Conservation (phyloP, 2,888 invertebrate genomes). For the Thecocarcelia acutangulata region DNA sequence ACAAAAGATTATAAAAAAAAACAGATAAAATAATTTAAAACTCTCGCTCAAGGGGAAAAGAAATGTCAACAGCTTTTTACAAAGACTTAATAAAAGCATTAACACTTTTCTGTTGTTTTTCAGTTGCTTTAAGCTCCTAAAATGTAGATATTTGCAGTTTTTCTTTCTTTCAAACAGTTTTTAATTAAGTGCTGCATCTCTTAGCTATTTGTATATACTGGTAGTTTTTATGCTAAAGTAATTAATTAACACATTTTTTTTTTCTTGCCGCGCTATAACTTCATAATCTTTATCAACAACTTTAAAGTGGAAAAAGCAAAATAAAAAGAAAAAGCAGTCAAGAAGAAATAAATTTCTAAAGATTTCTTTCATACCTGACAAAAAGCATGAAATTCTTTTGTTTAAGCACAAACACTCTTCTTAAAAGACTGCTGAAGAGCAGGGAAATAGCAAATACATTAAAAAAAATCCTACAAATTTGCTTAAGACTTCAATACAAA, state of each 20-base stretch:
- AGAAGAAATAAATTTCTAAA: slow-evolving; percentile 39
- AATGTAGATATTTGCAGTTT: slow-evolving; percentile 1
- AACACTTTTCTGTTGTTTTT: slow-evolving; percentile 20
- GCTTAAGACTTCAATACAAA: no score
- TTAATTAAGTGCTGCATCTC: slow-evolving; percentile 40
- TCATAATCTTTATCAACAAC: slow-evolving; percentile 6
- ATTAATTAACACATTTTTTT: slow-evolving; percentile 56
- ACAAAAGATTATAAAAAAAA: slow-evolving; percentile 9
- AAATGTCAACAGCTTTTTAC: slow-evolving; percentile 5
- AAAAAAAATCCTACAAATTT: no score
- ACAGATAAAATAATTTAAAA: slow-evolving; percentile 37
- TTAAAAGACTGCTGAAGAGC: not conserved
- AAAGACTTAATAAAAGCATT: slow-evolving; percentile 35
- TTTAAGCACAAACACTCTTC: slow-evolving; percentile 19
- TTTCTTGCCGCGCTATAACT: not conserved
- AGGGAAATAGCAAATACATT: no score
- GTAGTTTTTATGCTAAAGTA: slow-evolving; percentile 33
- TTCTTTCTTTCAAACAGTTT: slow-evolving; percentile 3
- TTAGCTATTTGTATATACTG: slow-evolving; percentile 31
- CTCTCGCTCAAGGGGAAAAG: not conserved
- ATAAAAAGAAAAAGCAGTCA: slow-evolving; percentile 1
- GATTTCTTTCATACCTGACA: slow-evolving; percentile 2
- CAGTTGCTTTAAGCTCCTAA: not conserved
- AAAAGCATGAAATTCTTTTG: slow-evolving; percentile 39
- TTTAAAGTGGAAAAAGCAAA: not conserved